Conservation (phyloP, 2,113 vertebrate genomes). For the Aphyosemion australe region DNA sequence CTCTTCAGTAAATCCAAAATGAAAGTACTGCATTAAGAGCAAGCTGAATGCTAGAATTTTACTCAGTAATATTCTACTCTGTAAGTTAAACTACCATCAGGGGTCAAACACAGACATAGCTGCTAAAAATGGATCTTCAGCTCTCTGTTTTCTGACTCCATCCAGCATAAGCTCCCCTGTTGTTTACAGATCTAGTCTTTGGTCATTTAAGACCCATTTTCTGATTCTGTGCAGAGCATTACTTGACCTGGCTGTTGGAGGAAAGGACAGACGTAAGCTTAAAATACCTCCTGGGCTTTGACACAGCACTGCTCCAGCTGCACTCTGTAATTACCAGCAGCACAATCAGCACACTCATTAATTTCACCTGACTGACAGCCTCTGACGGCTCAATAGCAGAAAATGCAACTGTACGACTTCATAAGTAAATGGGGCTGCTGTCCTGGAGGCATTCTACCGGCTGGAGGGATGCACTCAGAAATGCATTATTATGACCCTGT, state of each 20-base stretch:
- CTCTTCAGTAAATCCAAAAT: too few relatives aligned
- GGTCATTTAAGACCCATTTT: constrained; percentile 26
- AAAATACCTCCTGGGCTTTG: constrained; percentile 65
- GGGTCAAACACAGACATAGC: not conserved
- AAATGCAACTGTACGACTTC: constrained; percentile 68
- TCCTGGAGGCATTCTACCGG: constrained; percentile 27
- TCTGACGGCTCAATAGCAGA: constrained; percentile 73
- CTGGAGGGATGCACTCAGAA: constrained; percentile 21
- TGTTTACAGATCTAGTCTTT: constrained; percentile 22
- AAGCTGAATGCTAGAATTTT: too few relatives aligned
- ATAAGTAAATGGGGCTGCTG: constrained; percentile 70
- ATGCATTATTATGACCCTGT: constrained; percentile 10
- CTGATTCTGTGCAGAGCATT: constrained; percentile 49
- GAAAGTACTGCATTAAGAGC: too few relatives aligned
- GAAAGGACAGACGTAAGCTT: constrained; percentile 70
- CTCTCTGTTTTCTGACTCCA: not conserved
- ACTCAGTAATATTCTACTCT: too few relatives aligned
- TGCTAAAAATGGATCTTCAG: not conserved
- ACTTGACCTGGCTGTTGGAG: constrained; percentile 61
- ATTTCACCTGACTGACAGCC: constrained; percentile 76
- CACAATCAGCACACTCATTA: constrained; percentile 77
- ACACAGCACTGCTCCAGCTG: constrained; percentile 72
- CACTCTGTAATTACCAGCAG: constrained; percentile 79
- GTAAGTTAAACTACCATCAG: too few relatives aligned
- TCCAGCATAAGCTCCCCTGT: not conserved